Evolutionary conservation across 2,888 invertebrate species (phyloP), one percentile per base, ranked within the genome.

Genomic region (Lasioglossum figueresi): DNA sequence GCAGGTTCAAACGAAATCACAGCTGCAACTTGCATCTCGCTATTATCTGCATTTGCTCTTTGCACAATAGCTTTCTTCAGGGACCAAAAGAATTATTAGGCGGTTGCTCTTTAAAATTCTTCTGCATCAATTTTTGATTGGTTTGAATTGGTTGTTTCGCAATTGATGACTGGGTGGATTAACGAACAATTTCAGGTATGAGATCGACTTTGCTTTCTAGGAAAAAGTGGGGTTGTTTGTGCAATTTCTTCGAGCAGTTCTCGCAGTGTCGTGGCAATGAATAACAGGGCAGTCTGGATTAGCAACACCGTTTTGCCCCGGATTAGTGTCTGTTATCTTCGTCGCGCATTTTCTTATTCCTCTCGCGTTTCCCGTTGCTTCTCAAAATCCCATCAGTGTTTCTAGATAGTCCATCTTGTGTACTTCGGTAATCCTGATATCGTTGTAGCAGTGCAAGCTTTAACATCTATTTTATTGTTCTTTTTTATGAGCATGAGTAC

Each of bases 331-430:
- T 4, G 70, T 40, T 40, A 70, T 70, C 14, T 75, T 31, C 34
- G 43, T 71, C 74, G 66, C 27, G 76, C 37, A 80, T 77, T 86
- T 85, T 66, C 76, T 68, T 56, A 56, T 37, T 37, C n/a, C 74
- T 14, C 70, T 70, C 70, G 70, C 8, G 66, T 37, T 34, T 34
- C 66, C 19, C n/a, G 40, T 23, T n/a, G n/a, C 40, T 70, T 37
- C 12, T 40, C 40, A 37, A 12, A n/a, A 40, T 70, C 70, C 23
- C 10, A 70, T 40, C 70, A 40, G 37, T 14, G 40, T 14, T 40
- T n/a, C 70, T 23, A n/a, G 12, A 40, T 14, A 12, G 14, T 40
- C 37, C 40, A 23, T 37, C 40, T 12, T 4, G 10, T 5, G 14
- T n/a, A n/a, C n/a, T 40, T 37, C 23, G 10, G 68, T 37, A 23